These are phyloP conservation scores for Scaptodrosophila lebanonensis DNA, from an alignment of 1,140 invertebrate genomes.

Conservation along the genomic window DNA sequence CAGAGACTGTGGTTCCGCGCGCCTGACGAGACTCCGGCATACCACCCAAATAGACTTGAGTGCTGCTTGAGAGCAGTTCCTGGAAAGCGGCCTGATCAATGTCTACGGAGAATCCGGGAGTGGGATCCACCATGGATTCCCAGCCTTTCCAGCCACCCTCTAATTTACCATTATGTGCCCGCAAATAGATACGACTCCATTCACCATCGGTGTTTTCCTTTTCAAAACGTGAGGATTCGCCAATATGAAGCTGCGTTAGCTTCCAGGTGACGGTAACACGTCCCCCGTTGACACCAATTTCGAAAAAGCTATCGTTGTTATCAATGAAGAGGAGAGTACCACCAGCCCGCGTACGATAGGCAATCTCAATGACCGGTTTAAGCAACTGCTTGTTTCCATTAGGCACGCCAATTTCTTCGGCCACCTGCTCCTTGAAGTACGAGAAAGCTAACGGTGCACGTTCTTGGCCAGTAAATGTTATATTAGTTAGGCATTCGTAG, in stretches of 20 bases:
- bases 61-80: constrained; percentile 62
- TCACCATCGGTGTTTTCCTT: constrained; percentile 81
- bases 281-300: constrained; percentile 84
- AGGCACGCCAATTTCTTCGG: constrained; percentile 54
- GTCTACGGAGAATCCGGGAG: constrained; percentile 60
- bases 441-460: constrained; percentile 78
- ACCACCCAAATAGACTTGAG: constrained; percentile 68
- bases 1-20: constrained; percentile 62
- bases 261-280: constrained; percentile 84
- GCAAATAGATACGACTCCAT: constrained; percentile 83
- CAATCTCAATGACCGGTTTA: constrained; percentile 79
- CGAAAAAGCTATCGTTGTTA: constrained; percentile 80
- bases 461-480: constrained; percentile 86
- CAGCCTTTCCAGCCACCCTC: constrained; percentile 77
- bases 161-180: constrained; percentile 78
- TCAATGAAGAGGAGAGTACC: constrained; percentile 83
- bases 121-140: constrained; percentile 70
- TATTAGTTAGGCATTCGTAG: constrained; percentile 87
- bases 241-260: constrained; percentile 78
- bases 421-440: constrained; percentile 53
- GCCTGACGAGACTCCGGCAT: constrained; percentile 61
- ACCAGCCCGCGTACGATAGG: constrained; percentile 84
- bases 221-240: constrained; percentile 79
- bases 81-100: constrained; percentile 68
- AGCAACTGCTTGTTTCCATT: constrained; percentile 49